Conservation (phyloP, 2,797 vertebrate genomes). For the Sebastes trivittatus region DNA sequence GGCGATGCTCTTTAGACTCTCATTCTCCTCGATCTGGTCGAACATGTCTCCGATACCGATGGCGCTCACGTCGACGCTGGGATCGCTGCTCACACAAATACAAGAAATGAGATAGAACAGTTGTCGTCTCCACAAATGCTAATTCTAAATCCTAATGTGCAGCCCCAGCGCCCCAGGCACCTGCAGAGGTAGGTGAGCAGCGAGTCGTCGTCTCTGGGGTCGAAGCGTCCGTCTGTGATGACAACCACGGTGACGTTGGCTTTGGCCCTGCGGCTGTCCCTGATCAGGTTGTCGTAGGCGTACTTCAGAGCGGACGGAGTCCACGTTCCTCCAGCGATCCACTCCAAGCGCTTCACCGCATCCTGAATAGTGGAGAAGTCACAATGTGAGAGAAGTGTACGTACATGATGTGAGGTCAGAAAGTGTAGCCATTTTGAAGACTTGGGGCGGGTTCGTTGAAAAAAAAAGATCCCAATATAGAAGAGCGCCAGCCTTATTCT, state of each 20-base stretch:
- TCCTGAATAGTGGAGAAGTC: slow-evolving; percentile 70
- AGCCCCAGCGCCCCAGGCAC: slow-evolving; percentile 1
- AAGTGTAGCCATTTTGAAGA: too few species aligned
- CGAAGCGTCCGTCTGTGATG: slow-evolving; percentile 95
- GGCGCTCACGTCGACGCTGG: slow-evolving; percentile 87
- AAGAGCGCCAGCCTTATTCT: not conserved
- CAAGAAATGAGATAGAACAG: not conserved
- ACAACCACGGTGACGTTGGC: slow-evolving; percentile 95
- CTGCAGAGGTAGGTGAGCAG: slow-evolving; percentile 89
- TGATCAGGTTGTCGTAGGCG: slow-evolving; percentile 94
- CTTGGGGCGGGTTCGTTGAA: too few species aligned
- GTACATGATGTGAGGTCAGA: too few species aligned
- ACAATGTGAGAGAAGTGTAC: too few species aligned
- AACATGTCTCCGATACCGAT: slow-evolving; percentile 99
- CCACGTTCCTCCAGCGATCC: slow-evolving; percentile 98
- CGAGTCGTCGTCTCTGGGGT: slow-evolving; percentile 91
- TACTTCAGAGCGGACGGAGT: slow-evolving; percentile 96
- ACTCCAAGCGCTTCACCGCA: slow-evolving; percentile 92
- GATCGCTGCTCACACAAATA: slow-evolving; percentile 60
- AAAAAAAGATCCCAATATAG: too few species aligned
- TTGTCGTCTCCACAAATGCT: not conserved
- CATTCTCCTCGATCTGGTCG: slow-evolving; percentile 86
- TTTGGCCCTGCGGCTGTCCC: slow-evolving; percentile 88
- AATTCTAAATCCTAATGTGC: not conserved
- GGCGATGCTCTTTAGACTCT: slow-evolving; percentile 92